Conservation (phyloP, 2,797 vertebrate genomes). For the Buceros bicornis region DNA sequence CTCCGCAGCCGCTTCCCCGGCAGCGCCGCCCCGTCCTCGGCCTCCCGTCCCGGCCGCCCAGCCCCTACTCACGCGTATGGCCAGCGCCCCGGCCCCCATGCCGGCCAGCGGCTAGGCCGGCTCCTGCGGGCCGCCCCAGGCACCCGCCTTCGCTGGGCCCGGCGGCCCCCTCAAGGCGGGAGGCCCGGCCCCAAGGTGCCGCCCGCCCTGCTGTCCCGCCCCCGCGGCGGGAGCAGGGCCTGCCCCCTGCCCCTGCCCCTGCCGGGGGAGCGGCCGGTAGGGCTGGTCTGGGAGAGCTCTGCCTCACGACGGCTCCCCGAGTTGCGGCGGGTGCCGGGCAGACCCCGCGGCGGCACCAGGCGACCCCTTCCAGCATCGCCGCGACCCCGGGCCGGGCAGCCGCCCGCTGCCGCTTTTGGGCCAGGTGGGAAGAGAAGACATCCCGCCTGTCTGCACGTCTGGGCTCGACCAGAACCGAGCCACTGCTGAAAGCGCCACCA, state of each 20-base stretch:
- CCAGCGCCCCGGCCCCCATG: constrained; percentile 93
- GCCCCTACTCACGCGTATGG: constrained; percentile 91
- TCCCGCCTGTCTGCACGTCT: background rate
- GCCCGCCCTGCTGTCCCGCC: background rate
- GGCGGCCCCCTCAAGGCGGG: background rate
- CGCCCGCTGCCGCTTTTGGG: background rate
- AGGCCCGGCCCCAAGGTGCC: background rate
- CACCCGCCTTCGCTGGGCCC: background rate
- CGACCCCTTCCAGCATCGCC: background rate
- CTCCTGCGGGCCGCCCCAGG: background rate
- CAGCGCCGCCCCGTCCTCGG: background rate
- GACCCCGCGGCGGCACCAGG: background rate
- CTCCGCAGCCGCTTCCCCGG: background rate
- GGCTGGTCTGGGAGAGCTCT: fast-evolving
- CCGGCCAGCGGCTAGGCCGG: background rate
- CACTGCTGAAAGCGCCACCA: fast-evolving
- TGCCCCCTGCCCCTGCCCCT: background rate
- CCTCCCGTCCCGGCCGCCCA: background rate
- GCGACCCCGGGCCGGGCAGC: background rate
- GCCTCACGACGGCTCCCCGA: fast-evolving
- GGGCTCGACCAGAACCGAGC: background rate
- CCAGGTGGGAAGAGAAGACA: background rate
- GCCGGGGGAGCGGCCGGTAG: background rate
- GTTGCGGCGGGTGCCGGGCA: background rate
- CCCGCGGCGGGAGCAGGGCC: background rate